Evolutionary conservation across 1,140 invertebrate genomes (phyloP).

Genomic region (Tigriopus japonicus): DNA sequence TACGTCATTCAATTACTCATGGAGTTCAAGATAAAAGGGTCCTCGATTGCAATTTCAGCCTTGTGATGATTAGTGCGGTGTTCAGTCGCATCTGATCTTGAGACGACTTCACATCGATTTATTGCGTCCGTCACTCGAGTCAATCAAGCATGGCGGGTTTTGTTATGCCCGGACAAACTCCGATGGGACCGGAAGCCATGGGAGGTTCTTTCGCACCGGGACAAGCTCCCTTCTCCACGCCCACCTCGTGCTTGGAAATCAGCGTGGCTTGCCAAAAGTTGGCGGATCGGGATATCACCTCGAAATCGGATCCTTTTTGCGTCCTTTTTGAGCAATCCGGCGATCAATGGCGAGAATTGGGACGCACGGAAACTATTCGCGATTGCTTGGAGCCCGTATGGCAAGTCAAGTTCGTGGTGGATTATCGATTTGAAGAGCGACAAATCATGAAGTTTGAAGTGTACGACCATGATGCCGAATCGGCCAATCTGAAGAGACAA

Average conservation of each 20-base stretch:
- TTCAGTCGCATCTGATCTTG: no score
- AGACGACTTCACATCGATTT: no score
- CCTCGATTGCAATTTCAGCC: no score
- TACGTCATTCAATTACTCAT: no score
- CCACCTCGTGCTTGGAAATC: neutral
- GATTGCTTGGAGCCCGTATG: neutral
- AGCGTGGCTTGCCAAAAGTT: neutral
- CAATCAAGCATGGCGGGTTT: no score
- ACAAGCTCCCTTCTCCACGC: neutral
- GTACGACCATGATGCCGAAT: slow-evolving; percentile 22
- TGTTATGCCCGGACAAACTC: no score
- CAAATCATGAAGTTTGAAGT: slow-evolving; percentile 24
- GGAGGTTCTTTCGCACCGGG: neutral
- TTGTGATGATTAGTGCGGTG: no score
- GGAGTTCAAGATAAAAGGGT: no score
- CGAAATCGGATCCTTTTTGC: slow-evolving; percentile 4
- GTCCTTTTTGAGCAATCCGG: neutral
- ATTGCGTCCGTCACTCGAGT: no score
- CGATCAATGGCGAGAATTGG: neutral
- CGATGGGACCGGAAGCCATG: no score
- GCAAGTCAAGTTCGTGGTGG: neutral
- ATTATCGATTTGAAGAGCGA: slow-evolving; percentile 30
- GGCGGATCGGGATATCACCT: neutral
- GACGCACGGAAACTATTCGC: neutral
- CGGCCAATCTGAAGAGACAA: slow-evolving; percentile 21